These are phyloP conservation scores for Amaurobius ferox DNA, from an alignment of 2,888 invertebrate species.

Conservation along the genomic window DNA sequence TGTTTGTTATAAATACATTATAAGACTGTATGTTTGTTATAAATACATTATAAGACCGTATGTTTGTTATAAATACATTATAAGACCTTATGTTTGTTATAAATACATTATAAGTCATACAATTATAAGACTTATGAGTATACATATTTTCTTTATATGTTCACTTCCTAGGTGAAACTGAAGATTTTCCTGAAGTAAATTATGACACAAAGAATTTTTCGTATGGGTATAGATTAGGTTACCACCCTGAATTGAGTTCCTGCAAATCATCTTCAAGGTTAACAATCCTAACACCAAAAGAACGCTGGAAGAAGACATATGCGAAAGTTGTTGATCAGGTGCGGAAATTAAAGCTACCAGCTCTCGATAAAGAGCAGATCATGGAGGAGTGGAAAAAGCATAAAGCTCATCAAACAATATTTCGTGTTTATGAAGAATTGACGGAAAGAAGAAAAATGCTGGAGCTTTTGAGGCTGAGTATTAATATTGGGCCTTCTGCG, in stretches of 20 bases:
- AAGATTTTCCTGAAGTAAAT: neutral
- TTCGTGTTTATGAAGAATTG: conserved; percentile 65
- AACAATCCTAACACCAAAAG: conserved; percentile 38
- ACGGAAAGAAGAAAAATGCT: conserved; percentile 66
- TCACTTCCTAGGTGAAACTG: neutral
- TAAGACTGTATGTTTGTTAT: no score
- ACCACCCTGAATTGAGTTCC: conserved; percentile 30
- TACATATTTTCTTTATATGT: no score
- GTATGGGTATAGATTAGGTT: conserved; percentile 51
- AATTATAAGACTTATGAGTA: neutral
- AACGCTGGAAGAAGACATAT: conserved; percentile 62
- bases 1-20: no score
- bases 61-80: no score
- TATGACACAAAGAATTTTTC: conserved; percentile 26
- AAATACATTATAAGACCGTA: no score
- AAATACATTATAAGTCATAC: neutral
- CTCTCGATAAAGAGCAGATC: conserved; percentile 21
- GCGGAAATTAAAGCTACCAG: conserved; percentile 17
- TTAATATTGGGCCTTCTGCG: conserved; percentile 52
- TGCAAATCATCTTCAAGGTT: neutral
- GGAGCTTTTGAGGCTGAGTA: conserved; percentile 60
- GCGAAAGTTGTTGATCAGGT: conserved; percentile 20
- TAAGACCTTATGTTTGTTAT: no score
- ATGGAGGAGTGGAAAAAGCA: conserved; percentile 44
- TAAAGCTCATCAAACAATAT: conserved; percentile 59